Evolutionary conservation across 2,113 vertebrate species (phyloP), one percentile per base, ranked within the genome.

Genomic region (Oceanites oceanicus): DNA sequence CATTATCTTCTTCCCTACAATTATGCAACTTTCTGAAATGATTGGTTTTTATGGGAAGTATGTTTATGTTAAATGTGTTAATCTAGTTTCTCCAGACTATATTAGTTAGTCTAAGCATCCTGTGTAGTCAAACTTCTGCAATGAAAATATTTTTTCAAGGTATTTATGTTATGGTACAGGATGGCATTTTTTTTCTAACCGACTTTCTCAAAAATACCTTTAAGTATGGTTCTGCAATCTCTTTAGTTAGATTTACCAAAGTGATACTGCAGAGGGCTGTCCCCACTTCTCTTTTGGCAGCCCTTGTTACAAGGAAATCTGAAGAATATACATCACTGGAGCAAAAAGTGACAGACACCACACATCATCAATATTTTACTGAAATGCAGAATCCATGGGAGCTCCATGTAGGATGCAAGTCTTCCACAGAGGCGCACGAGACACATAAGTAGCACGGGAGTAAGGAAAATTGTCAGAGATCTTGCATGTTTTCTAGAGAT

Each of bases 331-430:
- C 15, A 36, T 32, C 11, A n/a, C n/a, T n/a, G 56, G n/a, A 40
- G 11, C 8, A 86, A 66, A 79, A 94, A 66, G 10, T 47, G 22
- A 50, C 13, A 56, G 23, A 32, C 2, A 15, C 2, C 3, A 38
- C 3, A 25, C 7, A 20, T 29, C 16, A 32, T 32, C 30, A 56
- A 11, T 53, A 59, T 53, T 49, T 26, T 26, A 18, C 11, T 49
- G 9, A 86, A 80, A 79, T 68, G 50, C 10, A 66, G 23, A 70
- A 76, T 62, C 50, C 6, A 2, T 40, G 10, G 45, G 32, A 68
- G 12, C 14, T 76, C 42, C 5, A 2, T 49, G 16, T 47, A 42
- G 11, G n/a, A 26, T 70, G 23, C 0, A 0, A 26, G 23, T 21
- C 42, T 11, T 23, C 23, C 38, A 38, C 38, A 38, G 38, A 38